Conservation (phyloP, 2,113 vertebrate genomes). For the Recurvirostra avosetta region DNA sequence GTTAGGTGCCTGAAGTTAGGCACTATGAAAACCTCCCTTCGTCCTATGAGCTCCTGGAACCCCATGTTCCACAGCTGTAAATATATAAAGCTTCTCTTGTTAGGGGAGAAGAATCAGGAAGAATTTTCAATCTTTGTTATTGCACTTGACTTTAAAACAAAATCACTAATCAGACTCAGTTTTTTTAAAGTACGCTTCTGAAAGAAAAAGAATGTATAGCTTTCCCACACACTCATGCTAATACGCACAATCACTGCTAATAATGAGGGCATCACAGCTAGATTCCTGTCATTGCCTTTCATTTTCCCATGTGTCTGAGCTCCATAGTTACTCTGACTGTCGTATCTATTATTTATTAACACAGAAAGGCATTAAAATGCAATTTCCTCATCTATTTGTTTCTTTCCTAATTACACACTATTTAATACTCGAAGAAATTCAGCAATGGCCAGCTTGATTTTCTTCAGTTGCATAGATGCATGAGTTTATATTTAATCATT, state of each 20-base stretch:
- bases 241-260: not conserved
- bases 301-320: not conserved
- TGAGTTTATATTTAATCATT: not conserved
- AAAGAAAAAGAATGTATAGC: not conserved
- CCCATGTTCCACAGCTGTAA: not conserved
- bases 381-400: conserved; percentile 31
- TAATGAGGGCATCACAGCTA: conserved; percentile 5
- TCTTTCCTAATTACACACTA: not conserved
- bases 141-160: conserved; percentile 8
- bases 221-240: not conserved
- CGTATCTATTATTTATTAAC: conserved; percentile 29
- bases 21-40: not conserved
- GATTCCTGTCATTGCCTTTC: not conserved
- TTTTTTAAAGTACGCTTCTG: not conserved
- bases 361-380: conserved; percentile 25
- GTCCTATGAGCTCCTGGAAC: not conserved
- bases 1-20: not conserved
- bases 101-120: not conserved
- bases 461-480: not conserved
- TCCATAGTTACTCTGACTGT: not conserved
- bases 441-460: not conserved
- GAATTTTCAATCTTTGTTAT: not conserved
- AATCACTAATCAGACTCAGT: not conserved
- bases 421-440: conserved; percentile 3
- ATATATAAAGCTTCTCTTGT: not conserved